phyloP scores from a whole-genome alignment of 1,140 invertebrate genomes.

The Hypothenemus hampei region DNA sequence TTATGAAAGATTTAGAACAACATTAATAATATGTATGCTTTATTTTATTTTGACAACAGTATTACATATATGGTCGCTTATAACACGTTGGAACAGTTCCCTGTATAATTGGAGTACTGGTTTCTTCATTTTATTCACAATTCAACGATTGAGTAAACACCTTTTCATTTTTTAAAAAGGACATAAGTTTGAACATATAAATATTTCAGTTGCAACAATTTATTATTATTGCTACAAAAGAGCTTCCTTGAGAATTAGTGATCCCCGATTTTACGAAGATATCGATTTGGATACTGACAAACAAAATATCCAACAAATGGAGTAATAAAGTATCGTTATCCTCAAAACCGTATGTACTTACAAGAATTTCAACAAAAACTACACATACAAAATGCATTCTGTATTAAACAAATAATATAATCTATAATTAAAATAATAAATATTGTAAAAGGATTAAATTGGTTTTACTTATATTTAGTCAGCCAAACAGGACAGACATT shows the following conservation, averaged over 20 bases:
- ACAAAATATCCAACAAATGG: background rate
- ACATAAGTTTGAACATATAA: background rate
- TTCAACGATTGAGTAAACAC: slow-evolving; percentile 57
- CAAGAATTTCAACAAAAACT: slow-evolving; percentile 29
- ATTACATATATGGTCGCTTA: slow-evolving; percentile 56
- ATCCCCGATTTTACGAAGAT: slow-evolving; percentile 69
- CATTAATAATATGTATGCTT: slow-evolving; percentile 51
- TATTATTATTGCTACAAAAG: slow-evolving; percentile 73
- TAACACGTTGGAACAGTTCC: slow-evolving; percentile 51
- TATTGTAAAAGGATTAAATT: slow-evolving; percentile 28
- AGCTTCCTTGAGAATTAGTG: slow-evolving; percentile 62
- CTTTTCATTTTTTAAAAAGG: background rate
- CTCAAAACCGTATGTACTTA: slow-evolving; percentile 11
- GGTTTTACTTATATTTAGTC: slow-evolving; percentile 18
- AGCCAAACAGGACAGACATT: background rate
- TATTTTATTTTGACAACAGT: slow-evolving; percentile 55
- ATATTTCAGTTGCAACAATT: slow-evolving; percentile 59
- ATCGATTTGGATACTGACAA: slow-evolving; percentile 56
- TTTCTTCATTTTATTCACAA: slow-evolving; percentile 55
- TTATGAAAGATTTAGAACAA: slow-evolving; percentile 57
- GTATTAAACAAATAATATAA: slow-evolving; percentile 30
- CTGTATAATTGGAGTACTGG: slow-evolving; percentile 50
- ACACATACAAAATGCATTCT: slow-evolving; percentile 31
- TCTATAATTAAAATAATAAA: slow-evolving; percentile 34
- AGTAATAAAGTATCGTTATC: no score